Percentiles rank a stretch among this genome's conserved stretches.
These are phyloP conservation scores for Podarcis siculus DNA, from an alignment of 2,797 vertebrate species.

Conservation along the genomic window DNA sequence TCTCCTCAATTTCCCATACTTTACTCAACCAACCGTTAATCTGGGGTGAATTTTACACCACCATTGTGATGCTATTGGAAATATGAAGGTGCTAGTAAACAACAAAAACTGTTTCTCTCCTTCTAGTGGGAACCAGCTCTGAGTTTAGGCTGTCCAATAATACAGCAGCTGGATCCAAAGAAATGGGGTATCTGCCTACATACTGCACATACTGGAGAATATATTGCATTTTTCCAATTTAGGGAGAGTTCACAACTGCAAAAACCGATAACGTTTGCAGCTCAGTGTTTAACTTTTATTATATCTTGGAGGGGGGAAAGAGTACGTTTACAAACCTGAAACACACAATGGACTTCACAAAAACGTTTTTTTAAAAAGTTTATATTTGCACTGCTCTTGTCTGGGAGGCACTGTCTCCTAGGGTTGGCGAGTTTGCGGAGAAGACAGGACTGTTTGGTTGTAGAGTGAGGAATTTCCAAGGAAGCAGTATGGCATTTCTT, in stretches of 20 bases:
- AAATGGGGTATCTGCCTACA: neutral
- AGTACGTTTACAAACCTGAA: neutral
- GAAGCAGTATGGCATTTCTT: constrained; percentile 92
- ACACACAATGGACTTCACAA: constrained; percentile 22
- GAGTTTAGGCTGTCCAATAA: neutral
- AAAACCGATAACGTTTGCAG: constrained; percentile 16
- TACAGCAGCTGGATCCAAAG: neutral
- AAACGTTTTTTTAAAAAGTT: neutral
- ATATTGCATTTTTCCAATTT: neutral
- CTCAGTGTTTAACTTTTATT: neutral
- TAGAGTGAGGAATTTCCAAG: constrained; percentile 78
- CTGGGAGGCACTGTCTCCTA: constrained; percentile 21
- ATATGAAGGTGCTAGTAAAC: neutral
- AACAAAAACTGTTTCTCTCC: neutral
- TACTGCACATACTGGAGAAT: neutral
- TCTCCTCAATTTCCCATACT: neutral
- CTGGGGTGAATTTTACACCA: neutral
- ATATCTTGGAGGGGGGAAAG: constrained; percentile 16
- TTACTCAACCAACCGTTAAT: neutral
- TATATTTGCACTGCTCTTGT: constrained; percentile 18
- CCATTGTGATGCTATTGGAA: neutral
- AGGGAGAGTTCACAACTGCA: too few relatives aligned
- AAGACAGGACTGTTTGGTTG: constrained; percentile 72
- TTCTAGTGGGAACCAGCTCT: neutral
- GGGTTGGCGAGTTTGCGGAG: constrained; percentile 40